phyloP scores from a whole-genome alignment of 2,113 vertebrate species.

The Tursiops truncatus region DNA sequence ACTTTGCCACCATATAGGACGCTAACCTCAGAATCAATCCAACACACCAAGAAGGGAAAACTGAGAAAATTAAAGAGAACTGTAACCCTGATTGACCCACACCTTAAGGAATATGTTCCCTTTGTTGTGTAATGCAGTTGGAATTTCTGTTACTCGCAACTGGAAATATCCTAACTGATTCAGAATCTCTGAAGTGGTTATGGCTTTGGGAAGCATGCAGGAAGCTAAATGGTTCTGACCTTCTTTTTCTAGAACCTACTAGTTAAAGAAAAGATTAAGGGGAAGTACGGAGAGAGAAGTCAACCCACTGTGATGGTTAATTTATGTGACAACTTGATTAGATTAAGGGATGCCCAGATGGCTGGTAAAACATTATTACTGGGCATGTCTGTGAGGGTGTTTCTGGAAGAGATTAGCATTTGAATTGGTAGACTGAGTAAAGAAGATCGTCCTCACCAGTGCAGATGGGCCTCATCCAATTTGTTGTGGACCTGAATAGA shows the following conservation, averaged over 20 bases:
- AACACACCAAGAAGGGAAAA: background rate
- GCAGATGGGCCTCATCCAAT: background rate
- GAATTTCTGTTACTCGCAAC: background rate
- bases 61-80: background rate
- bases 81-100: too few species aligned
- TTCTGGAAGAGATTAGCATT: background rate
- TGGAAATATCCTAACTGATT: background rate
- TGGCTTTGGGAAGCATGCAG: background rate
- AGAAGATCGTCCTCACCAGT: background rate
- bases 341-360: background rate
- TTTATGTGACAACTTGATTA: background rate
- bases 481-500: background rate
- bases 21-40: background rate
- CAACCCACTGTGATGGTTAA: background rate
- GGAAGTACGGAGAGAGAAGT: background rate
- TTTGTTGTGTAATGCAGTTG: background rate
- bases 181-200: background rate
- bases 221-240: background rate
- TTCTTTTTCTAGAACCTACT: background rate
- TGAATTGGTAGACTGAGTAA: background rate
- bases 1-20: too few species aligned
- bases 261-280: background rate
- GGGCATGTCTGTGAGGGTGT: background rate
- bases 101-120: background rate
- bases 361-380: background rate